phyloP scores from a whole-genome alignment of 1,140 invertebrate species.

The Paraescarpia echinospica region DNA sequence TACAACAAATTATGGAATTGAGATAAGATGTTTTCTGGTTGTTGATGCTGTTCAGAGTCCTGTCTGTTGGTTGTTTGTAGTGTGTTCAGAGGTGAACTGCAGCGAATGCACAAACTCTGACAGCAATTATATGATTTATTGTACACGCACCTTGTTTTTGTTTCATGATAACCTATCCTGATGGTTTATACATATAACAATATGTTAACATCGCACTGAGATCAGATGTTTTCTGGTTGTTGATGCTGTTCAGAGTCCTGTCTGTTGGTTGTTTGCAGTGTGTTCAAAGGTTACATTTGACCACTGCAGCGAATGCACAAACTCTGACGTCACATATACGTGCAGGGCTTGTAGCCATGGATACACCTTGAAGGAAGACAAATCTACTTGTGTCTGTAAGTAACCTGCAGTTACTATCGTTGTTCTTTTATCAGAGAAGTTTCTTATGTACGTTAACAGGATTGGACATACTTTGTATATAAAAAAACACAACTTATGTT shows the following conservation, averaged over 20 bases:
- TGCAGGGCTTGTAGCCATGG: background rate
- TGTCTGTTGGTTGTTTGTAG: no score
- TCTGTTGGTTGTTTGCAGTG: background rate
- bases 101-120: no score
- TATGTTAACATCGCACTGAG: no score
- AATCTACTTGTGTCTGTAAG: background rate
- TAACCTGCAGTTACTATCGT: background rate
- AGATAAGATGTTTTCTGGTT: no score
- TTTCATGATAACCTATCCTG: no score
- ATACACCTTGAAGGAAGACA: background rate
- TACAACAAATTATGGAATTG: no score
- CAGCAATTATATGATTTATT: no score
- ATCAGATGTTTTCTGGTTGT: background rate
- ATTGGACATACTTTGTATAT: background rate
- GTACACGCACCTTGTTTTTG: no score
- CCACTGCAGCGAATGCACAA: background rate
- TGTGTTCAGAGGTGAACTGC: no score
- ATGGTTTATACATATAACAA: no score
- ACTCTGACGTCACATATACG: background rate
- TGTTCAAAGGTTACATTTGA: background rate
- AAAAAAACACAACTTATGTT: background rate
- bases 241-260: background rate
- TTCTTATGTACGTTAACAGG: background rate
- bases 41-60: no score
- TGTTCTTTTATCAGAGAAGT: background rate